A percentile compares a stretch with the other conserved stretches of the same genome.
These are phyloP conservation scores for Agapornis canus DNA, from an alignment of 2,797 vertebrate species.

Conservation along the genomic window DNA sequence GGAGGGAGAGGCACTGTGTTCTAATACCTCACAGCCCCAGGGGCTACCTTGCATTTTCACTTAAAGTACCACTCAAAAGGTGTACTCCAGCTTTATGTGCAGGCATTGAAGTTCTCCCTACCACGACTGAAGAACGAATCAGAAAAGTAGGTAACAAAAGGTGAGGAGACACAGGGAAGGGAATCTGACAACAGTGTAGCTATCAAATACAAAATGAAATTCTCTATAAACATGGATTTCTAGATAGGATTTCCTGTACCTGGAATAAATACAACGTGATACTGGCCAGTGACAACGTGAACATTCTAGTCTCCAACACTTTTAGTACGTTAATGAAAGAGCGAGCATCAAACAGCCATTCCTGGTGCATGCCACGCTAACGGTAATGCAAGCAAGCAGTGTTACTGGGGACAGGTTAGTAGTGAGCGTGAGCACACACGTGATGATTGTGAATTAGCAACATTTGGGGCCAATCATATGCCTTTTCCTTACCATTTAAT, in stretches of 20 bases:
- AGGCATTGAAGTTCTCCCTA: neutral
- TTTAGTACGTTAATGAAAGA: conserved; percentile 36
- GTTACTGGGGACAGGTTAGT: conserved; percentile 74
- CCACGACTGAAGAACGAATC: neutral
- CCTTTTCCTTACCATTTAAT: conserved; percentile 92
- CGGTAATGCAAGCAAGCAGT: conserved; percentile 68
- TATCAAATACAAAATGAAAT: accelerated
- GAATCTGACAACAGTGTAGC: neutral
- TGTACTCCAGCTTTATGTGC: neutral
- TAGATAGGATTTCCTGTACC: accelerated
- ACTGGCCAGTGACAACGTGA: neutral
- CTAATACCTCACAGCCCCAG: accelerated
- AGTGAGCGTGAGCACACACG: conserved; percentile 67
- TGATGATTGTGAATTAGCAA: conserved; percentile 69
- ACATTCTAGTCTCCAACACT: neutral
- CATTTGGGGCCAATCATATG: conserved; percentile 80
- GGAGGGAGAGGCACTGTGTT: neutral
- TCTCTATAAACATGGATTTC: neutral
- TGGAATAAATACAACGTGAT: neutral
- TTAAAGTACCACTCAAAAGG: neutral
- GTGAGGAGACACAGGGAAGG: neutral
- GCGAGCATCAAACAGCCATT: conserved; percentile 44
- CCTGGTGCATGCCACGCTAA: conserved; percentile 72
- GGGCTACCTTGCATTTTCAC: neutral
- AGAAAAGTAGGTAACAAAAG: neutral